Evolutionary conservation across 2,888 invertebrate species (phyloP).

Genomic region (Spodoptera picta): DNA sequence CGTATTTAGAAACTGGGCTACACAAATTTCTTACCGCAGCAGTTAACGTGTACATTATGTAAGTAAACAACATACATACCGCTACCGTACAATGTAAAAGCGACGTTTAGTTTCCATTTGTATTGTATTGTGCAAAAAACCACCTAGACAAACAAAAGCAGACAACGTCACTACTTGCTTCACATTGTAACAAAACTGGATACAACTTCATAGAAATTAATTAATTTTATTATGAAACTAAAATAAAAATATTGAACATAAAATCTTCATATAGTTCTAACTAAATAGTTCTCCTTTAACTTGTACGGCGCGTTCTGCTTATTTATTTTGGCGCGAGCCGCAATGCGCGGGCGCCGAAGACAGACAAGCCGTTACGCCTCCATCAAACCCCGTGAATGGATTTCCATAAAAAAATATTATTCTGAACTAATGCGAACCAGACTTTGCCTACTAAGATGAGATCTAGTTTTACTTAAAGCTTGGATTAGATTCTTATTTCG

Average conservation of each 20-base stretch:
- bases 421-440: conserved; percentile 46
- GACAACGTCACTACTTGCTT: conserved; percentile 12
- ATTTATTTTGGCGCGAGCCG: conserved; percentile 83
- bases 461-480: conserved; percentile 13
- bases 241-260: too few species aligned
- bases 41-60: conserved; percentile 61
- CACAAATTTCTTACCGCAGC: conserved; percentile 68
- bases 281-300: conserved; percentile 55
- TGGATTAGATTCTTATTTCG: background rate
- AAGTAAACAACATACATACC: conserved; percentile 60
- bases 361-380: conserved; percentile 79
- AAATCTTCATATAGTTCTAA: conserved; percentile 15
- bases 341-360: conserved; percentile 82
- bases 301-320: conserved; percentile 65
- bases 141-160: conserved; percentile 66
- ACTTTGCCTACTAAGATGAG: conserved; percentile 20
- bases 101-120: conserved; percentile 44
- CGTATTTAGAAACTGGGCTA: conserved; percentile 80
- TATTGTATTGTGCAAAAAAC: conserved; percentile 51
- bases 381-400: conserved; percentile 73
- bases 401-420: conserved; percentile 69
- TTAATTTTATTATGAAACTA: too few species aligned
- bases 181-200: background rate
- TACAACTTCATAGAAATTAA: too few species aligned
- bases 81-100: conserved; percentile 48